phyloP scores from a whole-genome alignment of 2,113 vertebrate genomes.

The Silurus asotus region DNA sequence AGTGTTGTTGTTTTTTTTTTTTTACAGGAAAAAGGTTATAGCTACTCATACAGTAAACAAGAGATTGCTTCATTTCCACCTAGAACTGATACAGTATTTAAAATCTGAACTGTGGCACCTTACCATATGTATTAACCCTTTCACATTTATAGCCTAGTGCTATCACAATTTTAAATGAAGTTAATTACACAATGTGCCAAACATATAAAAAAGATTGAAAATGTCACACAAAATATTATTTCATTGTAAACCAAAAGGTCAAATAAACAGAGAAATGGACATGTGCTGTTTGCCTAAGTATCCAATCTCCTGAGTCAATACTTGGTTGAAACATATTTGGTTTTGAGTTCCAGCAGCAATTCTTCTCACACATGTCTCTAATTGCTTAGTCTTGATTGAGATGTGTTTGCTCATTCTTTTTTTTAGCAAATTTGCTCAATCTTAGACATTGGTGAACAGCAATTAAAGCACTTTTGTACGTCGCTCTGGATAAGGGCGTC shows the following conservation, averaged over 20 bases:
- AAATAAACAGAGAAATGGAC: neutral
- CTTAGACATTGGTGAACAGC: neutral
- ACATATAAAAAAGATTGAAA: neutral
- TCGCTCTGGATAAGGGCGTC: too few relatives aligned
- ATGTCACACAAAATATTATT: neutral
- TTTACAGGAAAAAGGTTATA: neutral
- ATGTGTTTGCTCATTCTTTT: slow-evolving; percentile 5
- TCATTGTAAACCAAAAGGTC: neutral
- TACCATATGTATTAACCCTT: neutral
- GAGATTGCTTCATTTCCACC: neutral
- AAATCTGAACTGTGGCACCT: neutral
- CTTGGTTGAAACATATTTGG: neutral
- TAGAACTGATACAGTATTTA: neutral
- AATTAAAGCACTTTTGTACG: too few relatives aligned
- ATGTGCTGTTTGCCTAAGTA: neutral
- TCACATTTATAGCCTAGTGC: neutral
- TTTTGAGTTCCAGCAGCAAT: neutral
- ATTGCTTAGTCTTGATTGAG: neutral
- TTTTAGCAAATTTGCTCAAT: neutral
- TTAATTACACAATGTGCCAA: neutral
- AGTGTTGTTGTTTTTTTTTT: too few relatives aligned
- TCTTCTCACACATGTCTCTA: neutral
- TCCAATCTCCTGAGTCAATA: neutral
- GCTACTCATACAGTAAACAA: neutral
- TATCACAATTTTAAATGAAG: neutral